Evolutionary conservation across 2,888 invertebrate genomes (phyloP), one percentile per base, ranked within the genome.

Genomic region (Gonocerus acuteangulatus): DNA sequence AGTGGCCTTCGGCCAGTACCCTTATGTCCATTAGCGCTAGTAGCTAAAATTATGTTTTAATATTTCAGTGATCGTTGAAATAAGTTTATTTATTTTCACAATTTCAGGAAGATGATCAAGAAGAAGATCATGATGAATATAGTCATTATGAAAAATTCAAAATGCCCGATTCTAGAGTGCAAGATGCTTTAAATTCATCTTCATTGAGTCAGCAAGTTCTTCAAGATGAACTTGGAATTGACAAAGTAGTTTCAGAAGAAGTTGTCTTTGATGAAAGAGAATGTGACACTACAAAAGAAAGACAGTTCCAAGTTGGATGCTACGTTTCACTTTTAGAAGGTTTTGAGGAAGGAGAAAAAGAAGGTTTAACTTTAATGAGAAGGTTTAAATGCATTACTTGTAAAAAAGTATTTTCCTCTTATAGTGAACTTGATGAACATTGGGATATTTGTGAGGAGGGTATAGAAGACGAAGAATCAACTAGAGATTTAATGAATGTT

Each of bases 301-400:
- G 39, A 48, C 48, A 59, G 7, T 59, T 48, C 39, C 48, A 48
- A 42, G 59, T 59, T 6, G 59, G 59, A 6, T 59, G 59, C 18
- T 59, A 59, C 9, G 36, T 59, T 2, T 6, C 59, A 6, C 11
- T 44, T 6, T 18, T 6, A 15, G 49, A 49, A 11, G 39, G 19
- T 6, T 13, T 13, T 47, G 16, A 11, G 18, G 34, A 34, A n/a
- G 23, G 22, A 13, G 44, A 56, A 23, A 27, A 58, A 7, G 47
- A 47, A 15, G 48, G 22, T 18, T 18, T 32, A 11, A 13, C 27
- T 18, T 39, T 59, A 21, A 19, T 59, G 22, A 59, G 59, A 39
- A 59, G 59, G 15, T 59, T 48, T 15, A 59, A 59, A 39, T 59
- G 59, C 15, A 59, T 34, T 4, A 48, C 18, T 23, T 59, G 59